Evolutionary conservation across 2,888 invertebrate genomes (phyloP), one percentile per base, ranked within the genome.

Genomic region (Rhingia campestris): DNA sequence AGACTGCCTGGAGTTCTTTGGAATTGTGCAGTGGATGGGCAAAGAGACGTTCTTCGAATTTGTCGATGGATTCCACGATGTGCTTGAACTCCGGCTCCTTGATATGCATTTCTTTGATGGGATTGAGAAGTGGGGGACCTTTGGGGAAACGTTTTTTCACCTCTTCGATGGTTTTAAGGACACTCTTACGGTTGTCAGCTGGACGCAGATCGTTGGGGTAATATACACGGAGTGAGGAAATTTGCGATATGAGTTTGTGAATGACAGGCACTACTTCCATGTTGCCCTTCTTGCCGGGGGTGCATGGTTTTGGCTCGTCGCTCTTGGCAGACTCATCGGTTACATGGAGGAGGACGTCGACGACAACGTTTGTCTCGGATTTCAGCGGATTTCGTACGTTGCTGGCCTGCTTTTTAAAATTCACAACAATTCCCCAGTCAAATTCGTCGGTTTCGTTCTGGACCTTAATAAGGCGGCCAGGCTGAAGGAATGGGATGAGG

Each of bases 341-440:
- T 2, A 98, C 94, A 88, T 97, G 95, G 49, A 98, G 91, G 81
- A 99, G 91, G 56, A 97, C 95, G 89, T 98, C 98, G 0, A 98
- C 94, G 12, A 97, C 93, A 84, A 97, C 88, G 0, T 85, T 81
- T 0, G 91, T 88, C 66, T 92, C 91, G 88, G 94, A 90, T 90
- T 93, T 92, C 1, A 90, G 67, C 0, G 93, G 93, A 89, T 93
- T 93, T 51, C 89, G 89, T 49, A 91, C 92, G 51, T 91, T 92
- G 30, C 88, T 88, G 0, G 89, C 91, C 87, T 95, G 95, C 88
- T 96, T 97, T 88, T 96, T 95, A 89, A 97, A 98, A 91, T 98
- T 98, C 1, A 99, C 94, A 66, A 99, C 95, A 58, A 97, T 96
- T 9, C 98, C 98, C 99, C 99, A 99, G 88, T 98, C 99, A 91